Base-by-base conservation (phyloP, 2,888 invertebrate genomes). In the Diplolepis rosae region DNA sequence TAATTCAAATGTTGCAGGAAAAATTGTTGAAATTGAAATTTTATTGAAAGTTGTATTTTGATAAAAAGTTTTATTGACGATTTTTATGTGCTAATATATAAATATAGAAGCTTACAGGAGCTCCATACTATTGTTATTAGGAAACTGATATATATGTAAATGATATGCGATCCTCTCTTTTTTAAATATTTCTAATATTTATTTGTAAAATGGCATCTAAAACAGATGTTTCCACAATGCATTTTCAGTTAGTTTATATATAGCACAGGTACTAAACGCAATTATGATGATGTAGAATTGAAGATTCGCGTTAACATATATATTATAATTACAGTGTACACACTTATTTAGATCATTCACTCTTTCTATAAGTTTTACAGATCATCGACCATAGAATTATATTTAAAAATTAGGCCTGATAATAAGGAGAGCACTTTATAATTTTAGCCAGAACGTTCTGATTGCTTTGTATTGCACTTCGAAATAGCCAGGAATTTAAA, bases 401-500 rank as follows among this genome's bases (percentile, higher is more conserved):
- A 18, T 15, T 45, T 9, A 18, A n/a, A n/a, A n/a, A n/a, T n/a
- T 9, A 45, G 11, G 45, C 45, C 22, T 18, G 3, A 7, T 18
- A 18, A 45, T 45, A 18, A 45, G 45, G 35, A 7, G 24, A 61
- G n/a, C 39, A 35, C 22, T n/a, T 39, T n/a, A n/a, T 7, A 35
- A 39, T 22, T 24, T 5, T n/a, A 2, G 39, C 35, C 24, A 61
- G n/a, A 61, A 39, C 39, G 35, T 61, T 61, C 61, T 39, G 61
- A 39, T 24, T 61, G 39, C 61, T 61, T 61, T 24, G 61, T 61
- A 61, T 61, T 61, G 24, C 35, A 22, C 22, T 45, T 11, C 18
- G 18, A 18, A 18, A 15, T 45, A 45, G 18, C 7, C 4, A 45
- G 9, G 11, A n/a, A 52, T 52, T 28, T 15, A 15, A 48, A 48